Base-by-base conservation (phyloP, 2,113 vertebrate species). In the Colaptes auratus region DNA sequence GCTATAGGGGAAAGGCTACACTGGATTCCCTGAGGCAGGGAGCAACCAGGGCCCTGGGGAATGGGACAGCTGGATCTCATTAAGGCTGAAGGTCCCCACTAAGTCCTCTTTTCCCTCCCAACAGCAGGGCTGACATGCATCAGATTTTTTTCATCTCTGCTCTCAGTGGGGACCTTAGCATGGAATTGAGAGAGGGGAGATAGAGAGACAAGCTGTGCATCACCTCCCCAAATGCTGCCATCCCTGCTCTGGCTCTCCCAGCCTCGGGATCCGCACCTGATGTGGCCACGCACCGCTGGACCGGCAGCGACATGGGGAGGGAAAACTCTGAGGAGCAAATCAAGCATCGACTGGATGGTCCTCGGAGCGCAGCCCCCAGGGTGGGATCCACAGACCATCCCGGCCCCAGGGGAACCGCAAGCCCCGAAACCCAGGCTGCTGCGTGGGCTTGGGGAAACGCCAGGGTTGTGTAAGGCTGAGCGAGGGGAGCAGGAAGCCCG, bases 31-130 rank as follows among this genome's bases (percentile, higher is more conserved):
- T 21, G 9, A 36, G 15, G 52, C 0, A 18, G 14, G 30, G 21
- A 30, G 15, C 52, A 74, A 59, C n/a, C 35, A 14, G 15, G 9
- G 16, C 24, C 42, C 17, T 15, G 31, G 60, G 30, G 30, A 53
- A 60, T 0, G 21, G 19, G 23, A 42, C 1, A 56, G 42, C 7
- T 9, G 3, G 27, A n/a, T 8, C 35, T n/a, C 58, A 2, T 1
- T 36, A 42, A 44, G 12, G n/a, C 44, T 66, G 35, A n/a, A 12
- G 30, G 44, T 53, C 58, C 64, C 56, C 20, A 2, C 21, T 7
- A n/a, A 39, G 12, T 35, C 67, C 35, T 25, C n/a, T 2, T 8
- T 28, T 60, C 31, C 75, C 53, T 44, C 19, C 11, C 63, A 15
- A 61, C 75, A 85, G 6, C 25, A 48, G 23, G 23, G 58, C 35